These are phyloP conservation scores for Psylliodes chrysocephalus DNA, from an alignment of 2,888 invertebrate species.

Conservation along the genomic window DNA sequence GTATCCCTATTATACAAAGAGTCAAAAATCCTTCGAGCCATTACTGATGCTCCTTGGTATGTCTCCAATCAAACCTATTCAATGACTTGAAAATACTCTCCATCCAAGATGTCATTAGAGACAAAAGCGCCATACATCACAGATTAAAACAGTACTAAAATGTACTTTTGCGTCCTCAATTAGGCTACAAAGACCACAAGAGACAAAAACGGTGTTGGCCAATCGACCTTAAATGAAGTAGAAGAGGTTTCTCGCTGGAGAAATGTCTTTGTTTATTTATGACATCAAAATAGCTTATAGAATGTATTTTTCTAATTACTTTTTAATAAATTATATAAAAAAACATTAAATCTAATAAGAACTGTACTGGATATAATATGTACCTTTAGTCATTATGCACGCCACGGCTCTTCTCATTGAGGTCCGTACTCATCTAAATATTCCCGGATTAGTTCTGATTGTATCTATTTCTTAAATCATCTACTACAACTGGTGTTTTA, in stretches of 20 bases:
- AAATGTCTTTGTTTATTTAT: too few species aligned
- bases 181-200: background rate
- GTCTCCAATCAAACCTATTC: background rate
- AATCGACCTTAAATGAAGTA: background rate
- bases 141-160: background rate
- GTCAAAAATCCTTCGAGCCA: background rate
- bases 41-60: slow-evolving; percentile 6
- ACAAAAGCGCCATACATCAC: background rate
- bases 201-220: background rate
- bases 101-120: background rate
- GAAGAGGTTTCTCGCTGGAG: background rate
- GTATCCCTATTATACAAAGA: background rate
- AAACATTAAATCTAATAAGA: too few species aligned
- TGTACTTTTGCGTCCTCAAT: background rate
- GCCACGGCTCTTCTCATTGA: too few species aligned
- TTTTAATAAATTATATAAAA: background rate
- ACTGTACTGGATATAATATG: too few species aligned
- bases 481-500: too few species aligned
- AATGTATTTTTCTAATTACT: background rate
- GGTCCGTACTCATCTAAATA: too few species aligned
- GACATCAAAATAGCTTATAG: background rate
- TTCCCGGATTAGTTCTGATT: too few species aligned
- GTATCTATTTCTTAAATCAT: too few species aligned
- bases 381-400: too few species aligned
- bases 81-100: too few species aligned